Percentiles rank a stretch among this genome's conserved stretches.
Conservation (phyloP, 2,888 invertebrate genomes). For the Galeruca laticollis region DNA sequence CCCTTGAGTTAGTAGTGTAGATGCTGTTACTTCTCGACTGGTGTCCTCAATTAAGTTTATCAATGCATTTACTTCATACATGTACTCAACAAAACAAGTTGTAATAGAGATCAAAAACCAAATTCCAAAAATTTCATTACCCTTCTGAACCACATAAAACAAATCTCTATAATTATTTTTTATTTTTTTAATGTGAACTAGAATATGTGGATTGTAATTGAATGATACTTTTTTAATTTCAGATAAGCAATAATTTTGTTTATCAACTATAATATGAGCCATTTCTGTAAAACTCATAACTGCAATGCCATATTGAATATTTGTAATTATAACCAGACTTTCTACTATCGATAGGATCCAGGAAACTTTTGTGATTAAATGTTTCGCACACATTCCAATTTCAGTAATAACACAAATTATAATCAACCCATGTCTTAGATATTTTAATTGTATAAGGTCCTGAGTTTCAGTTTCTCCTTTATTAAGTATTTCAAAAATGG, state of each 20-base stretch:
- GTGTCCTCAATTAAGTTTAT: not conserved
- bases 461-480: not conserved
- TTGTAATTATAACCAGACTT: not conserved
- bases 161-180: not conserved
- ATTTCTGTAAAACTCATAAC: not conserved
- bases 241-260: not conserved
- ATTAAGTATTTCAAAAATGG: not conserved
- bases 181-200: not conserved
- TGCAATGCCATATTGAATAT: not conserved
- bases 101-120: not conserved
- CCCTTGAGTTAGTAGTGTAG: no score
- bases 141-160: not conserved
- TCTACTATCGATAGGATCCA: not conserved
- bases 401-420: not conserved
- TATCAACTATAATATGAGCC: not conserved
- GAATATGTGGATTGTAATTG: not conserved
- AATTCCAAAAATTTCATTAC: not conserved
- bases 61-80: not conserved
- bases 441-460: not conserved
- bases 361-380: not conserved
- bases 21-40: no score
- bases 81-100: conserved; percentile 5
- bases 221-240: not conserved
- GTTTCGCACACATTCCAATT: not conserved
- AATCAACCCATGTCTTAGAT: not conserved